Conservation (phyloP, 2,113 vertebrate species). For the Anhinga rufa region DNA sequence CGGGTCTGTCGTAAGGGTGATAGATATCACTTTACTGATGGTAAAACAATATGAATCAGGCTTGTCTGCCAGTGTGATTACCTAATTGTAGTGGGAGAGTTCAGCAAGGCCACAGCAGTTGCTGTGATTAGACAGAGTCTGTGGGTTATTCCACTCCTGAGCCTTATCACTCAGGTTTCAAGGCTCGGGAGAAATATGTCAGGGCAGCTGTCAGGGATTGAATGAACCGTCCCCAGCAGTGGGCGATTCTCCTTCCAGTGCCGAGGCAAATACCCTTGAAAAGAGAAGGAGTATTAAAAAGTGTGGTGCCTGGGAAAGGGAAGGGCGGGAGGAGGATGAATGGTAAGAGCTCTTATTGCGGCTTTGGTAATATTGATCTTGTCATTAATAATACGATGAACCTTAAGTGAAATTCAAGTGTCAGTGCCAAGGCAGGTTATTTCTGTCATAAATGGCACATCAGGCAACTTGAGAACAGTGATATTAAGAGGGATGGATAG, state of each 20-base stretch:
- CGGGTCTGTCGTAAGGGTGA: slow-evolving; percentile 3
- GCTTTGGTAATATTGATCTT: slow-evolving; percentile 33
- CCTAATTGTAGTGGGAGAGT: not conserved
- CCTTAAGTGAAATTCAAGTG: slow-evolving; percentile 51
- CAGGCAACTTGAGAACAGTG: not conserved
- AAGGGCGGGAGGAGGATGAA: not conserved
- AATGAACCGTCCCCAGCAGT: not conserved
- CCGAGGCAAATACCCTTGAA: not conserved
- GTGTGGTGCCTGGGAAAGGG: not conserved
- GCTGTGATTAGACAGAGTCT: not conserved
- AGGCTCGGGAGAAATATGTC: not conserved
- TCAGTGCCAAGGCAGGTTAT: slow-evolving; percentile 30
- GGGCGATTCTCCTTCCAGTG: not conserved
- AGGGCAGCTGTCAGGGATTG: not conserved
- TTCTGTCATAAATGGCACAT: not conserved
- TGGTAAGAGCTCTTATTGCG: slow-evolving; percentile 21
- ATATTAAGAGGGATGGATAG: not conserved
- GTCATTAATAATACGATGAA: slow-evolving; percentile 15
- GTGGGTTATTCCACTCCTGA: not conserved
- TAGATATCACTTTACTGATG: slow-evolving; percentile 45
- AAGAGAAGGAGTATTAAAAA: not conserved
- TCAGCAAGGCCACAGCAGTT: slow-evolving; percentile 12
- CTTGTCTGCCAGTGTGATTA: not conserved
- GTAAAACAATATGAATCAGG: slow-evolving; percentile 52
- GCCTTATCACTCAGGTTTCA: not conserved